Evolutionary conservation across 2,888 invertebrate species (phyloP), one percentile per base, ranked within the genome.

Genomic region (Drymonia ruficornis): DNA sequence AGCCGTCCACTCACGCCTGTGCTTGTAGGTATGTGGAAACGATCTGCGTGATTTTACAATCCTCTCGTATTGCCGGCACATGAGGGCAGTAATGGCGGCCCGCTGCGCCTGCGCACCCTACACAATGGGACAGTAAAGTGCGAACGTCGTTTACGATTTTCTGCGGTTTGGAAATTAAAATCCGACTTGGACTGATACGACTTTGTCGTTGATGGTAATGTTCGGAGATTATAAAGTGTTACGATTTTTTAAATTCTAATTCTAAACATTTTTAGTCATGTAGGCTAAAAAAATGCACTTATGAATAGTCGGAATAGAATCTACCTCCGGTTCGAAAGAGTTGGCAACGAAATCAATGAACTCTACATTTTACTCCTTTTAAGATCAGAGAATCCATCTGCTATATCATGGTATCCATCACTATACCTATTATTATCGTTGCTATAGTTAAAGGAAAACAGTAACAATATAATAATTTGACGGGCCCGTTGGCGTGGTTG

Each of bases 141-240:
- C 82, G 78, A 81, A 83, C 81, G 78, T 83, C 86, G 84, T 90
- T 90, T 89, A 93, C 87, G 80, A 83, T 80, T 74, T 75, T 67
- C 80, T 91, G 91, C 86, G 93, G 93, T 92, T 91, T 89, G 86
- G 91, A 90, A 93, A 93, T 93, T 92, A 93, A 93, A 93, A 93
- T 91, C 81, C 76, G 77, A 79, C 83, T 83, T 80, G 80, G 78
- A 76, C 80, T 82, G 84, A 89, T 86, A 83, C 76, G 76, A 63
- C 65, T 64, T 59, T 64, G 67, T 65, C 65, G 65, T 53, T 55
- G 54, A 28, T 47, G 29, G 31, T 42, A 38, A 52, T 12, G 31
- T 18, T 28, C 52, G 57, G 44, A 65, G 55, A 56, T 55, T 40
- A 51, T 49, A 47, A 49, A 49, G 48, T 23, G 9, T 23, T 23